Conservation (phyloP, 2,113 vertebrate species). For the Podarcis raffonei region DNA sequence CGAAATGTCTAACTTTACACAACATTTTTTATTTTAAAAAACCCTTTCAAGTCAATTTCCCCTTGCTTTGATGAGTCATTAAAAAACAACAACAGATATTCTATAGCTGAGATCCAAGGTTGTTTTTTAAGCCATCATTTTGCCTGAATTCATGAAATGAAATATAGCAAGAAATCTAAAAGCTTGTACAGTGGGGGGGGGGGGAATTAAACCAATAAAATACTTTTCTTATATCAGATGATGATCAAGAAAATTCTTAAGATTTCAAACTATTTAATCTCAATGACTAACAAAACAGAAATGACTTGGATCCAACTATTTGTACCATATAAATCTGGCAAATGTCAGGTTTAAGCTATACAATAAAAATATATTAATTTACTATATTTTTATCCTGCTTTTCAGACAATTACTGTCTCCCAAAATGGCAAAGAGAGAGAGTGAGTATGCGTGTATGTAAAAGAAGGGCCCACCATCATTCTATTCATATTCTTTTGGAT, state of each 20-base stretch:
- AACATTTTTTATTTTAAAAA: neutral
- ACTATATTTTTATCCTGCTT: neutral
- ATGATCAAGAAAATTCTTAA: neutral
- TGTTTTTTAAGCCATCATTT: neutral
- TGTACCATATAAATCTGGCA: neutral
- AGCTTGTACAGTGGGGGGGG: neutral
- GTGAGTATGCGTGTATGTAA: too few relatives aligned
- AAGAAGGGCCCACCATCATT: neutral
- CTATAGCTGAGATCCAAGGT: neutral
- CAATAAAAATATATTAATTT: neutral
- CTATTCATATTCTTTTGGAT: neutral
- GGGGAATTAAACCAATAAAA: neutral
- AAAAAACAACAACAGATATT: neutral
- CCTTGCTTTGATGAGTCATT: too few relatives aligned
- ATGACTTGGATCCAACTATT: neutral
- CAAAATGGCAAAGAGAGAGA: too few relatives aligned
- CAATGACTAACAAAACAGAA: neutral
- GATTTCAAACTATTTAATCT: neutral
- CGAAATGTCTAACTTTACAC: neutral
- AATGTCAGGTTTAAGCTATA: neutral
- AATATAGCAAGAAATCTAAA: neutral
- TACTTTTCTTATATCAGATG: neutral
- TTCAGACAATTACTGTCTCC: too few relatives aligned
- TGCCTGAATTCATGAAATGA: neutral
- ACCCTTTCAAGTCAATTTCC: neutral